Base-by-base conservation (phyloP, 2,113 vertebrate species). In the Alethe castanea region DNA sequence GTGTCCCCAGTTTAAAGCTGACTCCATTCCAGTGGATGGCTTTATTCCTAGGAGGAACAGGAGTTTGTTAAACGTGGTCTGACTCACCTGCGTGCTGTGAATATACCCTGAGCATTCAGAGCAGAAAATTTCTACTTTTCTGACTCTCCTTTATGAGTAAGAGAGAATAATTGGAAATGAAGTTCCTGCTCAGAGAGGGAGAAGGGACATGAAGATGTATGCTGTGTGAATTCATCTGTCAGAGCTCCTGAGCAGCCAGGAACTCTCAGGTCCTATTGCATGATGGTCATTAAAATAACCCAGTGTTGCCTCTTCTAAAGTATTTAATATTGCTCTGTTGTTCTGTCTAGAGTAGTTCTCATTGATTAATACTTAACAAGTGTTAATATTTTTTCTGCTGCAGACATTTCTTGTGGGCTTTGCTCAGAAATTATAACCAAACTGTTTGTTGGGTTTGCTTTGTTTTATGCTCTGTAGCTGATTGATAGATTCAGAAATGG, bases 331-430 rank as follows among this genome's bases (percentile, higher is more conserved):
- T 90, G 44, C 85, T 50, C 56, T 81, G 82, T 77, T 93, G 80
- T 90, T 88, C 90, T 10, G 3, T 70, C 60, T 93, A 19, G 56
- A n/a, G 74, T 78, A 93, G 71, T 81, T 95, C 78, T 31, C 77
- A 67, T 29, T 94, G 92, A 92, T 95, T 94, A 94, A 95, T 93
- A 61, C 80, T 94, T 97, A 82, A 85, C 70, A 91, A 91, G 31
- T 66, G 62, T 93, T 93, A 95, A 86, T 91, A 88, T 91, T 90
- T 94, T 96, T 64, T 67, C 86, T 76, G 69, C 53, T 90, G 86
- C 57, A 78, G 92, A 38, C 5, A 0, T 88, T 93, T 86, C 94
- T 86, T 90, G 59, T 90, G 59, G 59, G 79, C 64, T 1, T 93
- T 95, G 59, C 19, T 60, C 71, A 92, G 82, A 66, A 92, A 64